Base-by-base conservation (phyloP, 2,888 invertebrate species). In the Phania funesta region DNA sequence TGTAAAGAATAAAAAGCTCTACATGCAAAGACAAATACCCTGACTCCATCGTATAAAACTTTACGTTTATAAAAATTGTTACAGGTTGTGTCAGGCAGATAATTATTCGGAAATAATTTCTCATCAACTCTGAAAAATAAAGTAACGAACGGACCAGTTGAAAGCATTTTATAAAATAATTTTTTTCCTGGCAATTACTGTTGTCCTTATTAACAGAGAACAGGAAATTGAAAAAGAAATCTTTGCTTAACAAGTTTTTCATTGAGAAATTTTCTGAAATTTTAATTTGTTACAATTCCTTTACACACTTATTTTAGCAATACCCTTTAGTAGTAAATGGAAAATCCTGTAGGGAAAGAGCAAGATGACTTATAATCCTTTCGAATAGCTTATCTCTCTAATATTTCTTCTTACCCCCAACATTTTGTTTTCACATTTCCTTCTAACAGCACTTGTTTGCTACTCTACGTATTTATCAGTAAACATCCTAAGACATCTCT, bases 321-420 rank as follows among this genome's bases (percentile, higher is more conserved):
- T 7, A 50, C 18, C 26, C 38, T 62, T 24, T 9, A 35, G 35
- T 9, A 35, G 4, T 11, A 3, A 0, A 44, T 46, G 32, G 38
- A 48, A 48, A 48, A 26, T 48, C 2, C 11, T 0, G 2, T 13
- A 50, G 38, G 32, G 22, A 24, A 60, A 22, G 6, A 26, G 38
- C 13, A 29, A 38, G 3, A 38, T 13, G 13, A 41, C 67, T 68
- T 44, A 52, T 68, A 68, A 60, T 76, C n/a, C 60, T 56, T 29
- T 7, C 18, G 41, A 41, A 67, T 13, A 52, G 67, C 29, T 60
- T 60, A 76, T 67, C 29, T 41, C 22, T 48, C 22, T 13, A 52
- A 20, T 29, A 44, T 41, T 44, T 24, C 46, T 38, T 35, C 13
- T 5, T 26, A 32, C 20, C 16, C 22, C 26, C 22, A 2, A 20